Conservation (phyloP, 92 coral and sea anemone species). For the Muricea muricata region DNA sequence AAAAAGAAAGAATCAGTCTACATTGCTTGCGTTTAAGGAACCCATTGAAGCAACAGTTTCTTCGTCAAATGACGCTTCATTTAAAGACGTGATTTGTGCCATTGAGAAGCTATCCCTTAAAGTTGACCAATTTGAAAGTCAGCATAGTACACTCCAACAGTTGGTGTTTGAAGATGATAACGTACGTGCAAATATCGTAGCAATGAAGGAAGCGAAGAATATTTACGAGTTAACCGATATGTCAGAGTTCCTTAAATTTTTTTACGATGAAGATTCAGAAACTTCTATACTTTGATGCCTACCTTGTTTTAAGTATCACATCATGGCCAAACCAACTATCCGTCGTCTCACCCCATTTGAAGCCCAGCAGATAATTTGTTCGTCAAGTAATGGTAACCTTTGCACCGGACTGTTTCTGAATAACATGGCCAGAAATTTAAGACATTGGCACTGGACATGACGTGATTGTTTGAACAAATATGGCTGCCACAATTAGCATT, state of each 20-base stretch:
- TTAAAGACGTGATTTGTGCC: constrained; percentile 13
- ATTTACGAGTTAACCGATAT: constrained; percentile 36
- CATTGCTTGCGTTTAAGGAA: constrained; percentile 1
- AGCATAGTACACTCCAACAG: constrained; percentile 34
- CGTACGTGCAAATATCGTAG: constrained; percentile 22
- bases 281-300: constrained; percentile 42
- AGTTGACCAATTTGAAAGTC: constrained; percentile 36
- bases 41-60: neutral
- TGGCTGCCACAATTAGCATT: too few relatives aligned
- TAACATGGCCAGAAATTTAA: too few relatives aligned
- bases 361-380: constrained; percentile 28
- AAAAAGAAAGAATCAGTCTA: neutral
- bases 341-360: constrained; percentile 45
- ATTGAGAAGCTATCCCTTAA: constrained; percentile 39
- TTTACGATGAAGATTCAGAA: constrained; percentile 53
- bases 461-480: too few relatives aligned
- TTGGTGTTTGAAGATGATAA: constrained; percentile 42
- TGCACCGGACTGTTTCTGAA: constrained; percentile 29
- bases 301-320: constrained; percentile 43
- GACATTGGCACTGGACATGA: too few relatives aligned
- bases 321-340: neutral
- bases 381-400: constrained; percentile 32
- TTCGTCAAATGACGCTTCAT: neutral
- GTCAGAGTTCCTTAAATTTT: constrained; percentile 51
- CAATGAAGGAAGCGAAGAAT: constrained; percentile 47